Evolutionary conservation across 2,888 invertebrate genomes (phyloP).

Genomic region (Noctua janthina): DNA sequence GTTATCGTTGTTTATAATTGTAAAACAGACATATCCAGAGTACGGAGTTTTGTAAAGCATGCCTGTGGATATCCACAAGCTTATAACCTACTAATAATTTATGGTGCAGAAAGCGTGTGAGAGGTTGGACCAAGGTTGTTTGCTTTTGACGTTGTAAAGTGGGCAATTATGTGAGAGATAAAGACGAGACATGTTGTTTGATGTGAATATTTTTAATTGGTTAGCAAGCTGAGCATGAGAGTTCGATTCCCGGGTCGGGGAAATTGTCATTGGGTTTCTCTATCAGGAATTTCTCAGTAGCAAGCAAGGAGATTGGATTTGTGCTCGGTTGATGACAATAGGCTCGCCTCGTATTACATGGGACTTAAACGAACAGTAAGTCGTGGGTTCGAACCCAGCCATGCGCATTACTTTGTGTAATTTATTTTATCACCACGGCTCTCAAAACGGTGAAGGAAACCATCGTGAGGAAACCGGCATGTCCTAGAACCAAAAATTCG

Average conservation of each 20-base stretch:
- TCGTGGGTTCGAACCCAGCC: too few relatives aligned
- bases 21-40: neutral
- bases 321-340: neutral
- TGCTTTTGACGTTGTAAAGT: neutral
- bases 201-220: neutral
- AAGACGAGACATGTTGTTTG: neutral
- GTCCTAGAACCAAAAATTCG: too few relatives aligned
- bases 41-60: neutral
- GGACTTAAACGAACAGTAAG: too few relatives aligned
- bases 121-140: too few relatives aligned
- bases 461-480: too few relatives aligned
- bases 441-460: too few relatives aligned
- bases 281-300: neutral
- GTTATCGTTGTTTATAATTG: neutral
- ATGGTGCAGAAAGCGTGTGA: too few relatives aligned
- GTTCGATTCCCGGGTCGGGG: too few relatives aligned
- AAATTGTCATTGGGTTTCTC: neutral
- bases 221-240: neutral
- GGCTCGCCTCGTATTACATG: neutral
- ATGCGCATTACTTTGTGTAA: too few relatives aligned
- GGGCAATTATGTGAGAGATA: neutral
- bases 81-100: neutral
- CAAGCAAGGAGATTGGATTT: neutral
- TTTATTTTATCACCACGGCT: too few relatives aligned
- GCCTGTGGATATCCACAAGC: neutral